Base-by-base conservation (phyloP, 92 coral and sea anemone genomes). In the Meandrina meandrites region DNA sequence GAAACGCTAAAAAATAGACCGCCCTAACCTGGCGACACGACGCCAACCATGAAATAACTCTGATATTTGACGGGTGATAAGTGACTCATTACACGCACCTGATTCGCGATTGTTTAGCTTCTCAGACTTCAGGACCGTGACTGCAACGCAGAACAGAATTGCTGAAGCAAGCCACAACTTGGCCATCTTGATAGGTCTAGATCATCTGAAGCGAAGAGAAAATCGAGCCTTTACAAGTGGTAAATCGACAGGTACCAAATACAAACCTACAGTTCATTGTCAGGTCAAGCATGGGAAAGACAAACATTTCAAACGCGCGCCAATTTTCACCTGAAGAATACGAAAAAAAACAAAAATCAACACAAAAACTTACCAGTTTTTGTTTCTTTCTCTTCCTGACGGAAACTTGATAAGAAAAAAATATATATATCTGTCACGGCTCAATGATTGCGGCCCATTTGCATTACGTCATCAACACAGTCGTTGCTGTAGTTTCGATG, bases 161-260 rank as follows among this genome's bases (percentile, higher is more conserved):
- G 89, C 81, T 72, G 91, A 92, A 67, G 92, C 90, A 66, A 92
- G 78, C 84, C 91, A 85, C 21, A 92, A 53, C 81, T 86, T 85
- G 79, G 95, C 86, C 95, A 92, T 92, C 66, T 42, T 85, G 87
- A 84, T 30, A 84, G 58, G 48, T 10, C 85, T 74, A 92, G 79
- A 87, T 47, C 94, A 88, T 92, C 94, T 92, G 88, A 28, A 86
- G 91, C 75, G 78, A 86, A 34, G 64, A 62, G 53, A 75, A 86
- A 53, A 51, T 4, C 28, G 16, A n/a, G 72, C 79, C 71, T 54
- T 56, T 51, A 16, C 66, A 77, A 76, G 70, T 17, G 34, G 48
- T 16, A 69, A 67, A 18, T 36, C 67, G 18, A 14, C 88, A 40
- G 88, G 88, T 85, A 77, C 88, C 83, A 45, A 76, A 78, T 85